These are phyloP conservation scores for Embidobia sp. DNA, from an alignment of 2,888 invertebrate species.

Conservation along the genomic window DNA sequence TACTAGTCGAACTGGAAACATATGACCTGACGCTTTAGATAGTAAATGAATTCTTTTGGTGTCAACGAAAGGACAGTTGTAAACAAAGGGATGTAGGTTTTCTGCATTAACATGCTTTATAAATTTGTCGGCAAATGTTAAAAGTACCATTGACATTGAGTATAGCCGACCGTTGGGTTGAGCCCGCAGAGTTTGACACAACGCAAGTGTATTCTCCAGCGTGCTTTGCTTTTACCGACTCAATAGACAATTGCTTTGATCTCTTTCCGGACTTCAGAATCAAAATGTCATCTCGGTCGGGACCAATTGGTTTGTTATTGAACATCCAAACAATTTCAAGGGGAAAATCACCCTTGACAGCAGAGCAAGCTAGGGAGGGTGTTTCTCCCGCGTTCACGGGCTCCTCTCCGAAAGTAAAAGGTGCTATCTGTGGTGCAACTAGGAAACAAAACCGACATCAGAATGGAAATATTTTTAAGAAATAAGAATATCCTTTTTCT, in stretches of 20 bases:
- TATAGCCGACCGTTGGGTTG: conserved; percentile 8
- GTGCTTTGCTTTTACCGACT: conserved; percentile 9
- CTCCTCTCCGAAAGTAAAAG: conserved; percentile 83
- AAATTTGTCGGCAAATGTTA: neutral
- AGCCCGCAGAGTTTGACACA: conserved; percentile 14
- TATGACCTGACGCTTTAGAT: neutral
- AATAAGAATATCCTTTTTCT: no score
- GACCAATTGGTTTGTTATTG: conserved; percentile 84
- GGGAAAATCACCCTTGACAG: conserved; percentile 90
- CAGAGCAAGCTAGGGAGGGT: conserved; percentile 86
- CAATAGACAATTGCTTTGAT: conserved; percentile 75
- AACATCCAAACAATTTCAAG: conserved; percentile 89
- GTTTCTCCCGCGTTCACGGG: conserved; percentile 16
- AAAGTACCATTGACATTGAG: conserved; percentile 64
- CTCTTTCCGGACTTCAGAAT: conserved; percentile 77
- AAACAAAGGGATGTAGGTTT: neutral
- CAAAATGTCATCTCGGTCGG: conserved; percentile 79
- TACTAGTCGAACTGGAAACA: no score
- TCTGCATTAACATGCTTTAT: neutral
- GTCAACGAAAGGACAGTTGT: no score
- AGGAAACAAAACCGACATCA: neutral
- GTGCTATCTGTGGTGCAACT: conserved; percentile 87
- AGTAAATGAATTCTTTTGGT: no score
- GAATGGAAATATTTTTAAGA: neutral
- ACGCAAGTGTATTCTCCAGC: conserved; percentile 30